Evolutionary conservation across 2,888 invertebrate species (phyloP).

Genomic region (Pristionchus exspectatus): DNA sequence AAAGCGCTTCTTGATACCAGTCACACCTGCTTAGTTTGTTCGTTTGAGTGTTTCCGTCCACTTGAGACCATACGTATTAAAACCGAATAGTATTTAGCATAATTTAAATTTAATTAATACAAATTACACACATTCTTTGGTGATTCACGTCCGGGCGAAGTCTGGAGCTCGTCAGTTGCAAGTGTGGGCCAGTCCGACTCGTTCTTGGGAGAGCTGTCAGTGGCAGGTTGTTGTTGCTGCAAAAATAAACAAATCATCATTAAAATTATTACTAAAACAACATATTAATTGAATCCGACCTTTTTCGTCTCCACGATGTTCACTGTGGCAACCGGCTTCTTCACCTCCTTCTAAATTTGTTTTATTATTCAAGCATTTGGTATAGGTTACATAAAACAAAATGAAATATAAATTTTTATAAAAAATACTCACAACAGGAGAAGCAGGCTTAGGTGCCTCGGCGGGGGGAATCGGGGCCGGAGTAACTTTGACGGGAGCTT

Average conservation of each 20-base stretch:
- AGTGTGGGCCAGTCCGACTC: slow-evolving; percentile 48
- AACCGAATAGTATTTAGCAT: too few species aligned
- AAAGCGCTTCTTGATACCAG: too few species aligned
- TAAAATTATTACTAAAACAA: background rate
- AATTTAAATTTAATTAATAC: too few species aligned
- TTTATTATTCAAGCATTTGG: background rate
- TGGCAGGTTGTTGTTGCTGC: slow-evolving; percentile 21
- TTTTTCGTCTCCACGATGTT: background rate
- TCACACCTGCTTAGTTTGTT: too few species aligned
- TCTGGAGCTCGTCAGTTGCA: slow-evolving; percentile 35
- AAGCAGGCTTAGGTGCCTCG: slow-evolving; percentile 31
- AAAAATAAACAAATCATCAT: background rate
- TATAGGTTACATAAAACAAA: background rate
- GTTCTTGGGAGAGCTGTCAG: slow-evolving; percentile 10
- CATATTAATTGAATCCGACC: background rate
- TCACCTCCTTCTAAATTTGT: slow-evolving; percentile 40
- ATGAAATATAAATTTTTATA: too few species aligned
- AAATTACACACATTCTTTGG: slow-evolving; percentile 43
- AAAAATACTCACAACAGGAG: slow-evolving; percentile 38
- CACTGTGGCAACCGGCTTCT: slow-evolving; percentile 16
- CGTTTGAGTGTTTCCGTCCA: too few species aligned
- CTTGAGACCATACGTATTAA: too few species aligned
- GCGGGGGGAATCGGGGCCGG: slow-evolving; percentile 45
- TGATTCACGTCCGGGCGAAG: slow-evolving; percentile 49
- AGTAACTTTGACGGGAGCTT: slow-evolving; percentile 31